Evolutionary conservation across 2,113 vertebrate species (phyloP).

Genomic region (Aegotheles bennettii): DNA sequence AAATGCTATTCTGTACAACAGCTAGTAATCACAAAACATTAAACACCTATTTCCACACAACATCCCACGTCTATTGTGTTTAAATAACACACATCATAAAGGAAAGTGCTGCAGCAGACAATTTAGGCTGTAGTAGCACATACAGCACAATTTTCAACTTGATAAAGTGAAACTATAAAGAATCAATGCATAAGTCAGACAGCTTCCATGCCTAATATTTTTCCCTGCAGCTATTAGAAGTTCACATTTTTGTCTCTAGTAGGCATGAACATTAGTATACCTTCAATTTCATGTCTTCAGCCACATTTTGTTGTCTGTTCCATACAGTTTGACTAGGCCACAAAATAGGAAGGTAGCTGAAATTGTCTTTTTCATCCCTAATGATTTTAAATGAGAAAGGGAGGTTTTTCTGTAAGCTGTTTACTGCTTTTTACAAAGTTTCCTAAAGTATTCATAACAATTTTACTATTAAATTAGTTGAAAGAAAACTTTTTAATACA

Average conservation of each 20-base stretch:
- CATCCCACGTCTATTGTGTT: slow-evolving; percentile 48
- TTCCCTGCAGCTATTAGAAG: slow-evolving; percentile 36
- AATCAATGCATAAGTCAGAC: slow-evolving; percentile 26
- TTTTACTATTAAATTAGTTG: slow-evolving; percentile 59
- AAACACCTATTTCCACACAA: slow-evolving; percentile 40
- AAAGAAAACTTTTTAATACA: slow-evolving; percentile 68
- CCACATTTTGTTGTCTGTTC: slow-evolving; percentile 27
- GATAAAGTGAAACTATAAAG: slow-evolving; percentile 60
- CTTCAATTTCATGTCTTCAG: slow-evolving; percentile 37
- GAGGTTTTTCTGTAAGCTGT: not conserved
- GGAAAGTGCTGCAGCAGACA: slow-evolving; percentile 49
- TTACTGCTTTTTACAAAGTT: slow-evolving; percentile 42
- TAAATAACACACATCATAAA: slow-evolving; percentile 57
- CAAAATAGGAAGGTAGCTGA: slow-evolving; percentile 48
- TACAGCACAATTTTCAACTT: slow-evolving; percentile 47
- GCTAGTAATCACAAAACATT: slow-evolving; percentile 45
- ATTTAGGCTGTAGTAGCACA: slow-evolving; percentile 39
- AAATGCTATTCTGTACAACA: slow-evolving; percentile 25
- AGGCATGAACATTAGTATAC: slow-evolving; percentile 29
- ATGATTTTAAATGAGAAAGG: slow-evolving; percentile 54
- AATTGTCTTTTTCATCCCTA: slow-evolving; percentile 14
- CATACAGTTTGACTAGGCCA: slow-evolving; percentile 19
- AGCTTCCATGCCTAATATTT: slow-evolving; percentile 42
- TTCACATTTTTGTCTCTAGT: slow-evolving; percentile 31
- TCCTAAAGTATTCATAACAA: slow-evolving; percentile 25